Conservation (phyloP, 35 echinoderm and acorn worm species). For the Lytechinus variegatus region DNA sequence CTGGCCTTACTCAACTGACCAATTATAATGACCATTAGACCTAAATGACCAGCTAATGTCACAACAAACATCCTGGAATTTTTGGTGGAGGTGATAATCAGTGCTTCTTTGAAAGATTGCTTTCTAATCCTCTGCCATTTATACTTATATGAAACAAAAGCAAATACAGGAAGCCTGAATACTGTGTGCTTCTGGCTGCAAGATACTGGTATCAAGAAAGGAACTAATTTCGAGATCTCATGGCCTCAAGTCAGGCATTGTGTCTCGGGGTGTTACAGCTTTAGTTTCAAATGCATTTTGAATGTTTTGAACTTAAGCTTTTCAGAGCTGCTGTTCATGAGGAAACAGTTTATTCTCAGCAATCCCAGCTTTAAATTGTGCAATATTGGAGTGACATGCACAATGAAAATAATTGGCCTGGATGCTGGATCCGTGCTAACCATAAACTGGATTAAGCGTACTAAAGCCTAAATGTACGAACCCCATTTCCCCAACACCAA, state of each 20-base stretch:
- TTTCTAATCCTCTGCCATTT: neutral
- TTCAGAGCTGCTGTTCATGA: too few species aligned
- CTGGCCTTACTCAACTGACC: neutral
- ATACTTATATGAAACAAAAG: neutral
- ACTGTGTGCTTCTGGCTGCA: neutral
- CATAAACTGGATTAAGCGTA: too few species aligned
- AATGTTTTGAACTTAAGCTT: too few species aligned
- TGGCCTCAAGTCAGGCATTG: neutral
- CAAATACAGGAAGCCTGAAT: constrained; percentile 11
- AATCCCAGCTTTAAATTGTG: too few species aligned
- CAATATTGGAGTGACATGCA: too few species aligned
- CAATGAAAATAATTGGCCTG: too few species aligned
- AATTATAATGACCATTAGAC: neutral
- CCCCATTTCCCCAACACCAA: too few species aligned
- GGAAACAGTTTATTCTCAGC: too few species aligned
- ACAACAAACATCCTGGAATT: neutral
- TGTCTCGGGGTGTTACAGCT: neutral
- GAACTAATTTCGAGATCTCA: neutral
- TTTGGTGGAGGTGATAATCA: neutral
- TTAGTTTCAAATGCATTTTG: neutral
- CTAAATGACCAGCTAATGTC: neutral
- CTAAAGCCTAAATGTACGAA: too few species aligned
- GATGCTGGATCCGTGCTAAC: too few species aligned
- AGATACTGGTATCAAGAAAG: neutral
- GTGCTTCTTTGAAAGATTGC: neutral